phyloP scores from a whole-genome alignment of 2,113 vertebrate genomes.

The Brachypodius melanocephalos region DNA sequence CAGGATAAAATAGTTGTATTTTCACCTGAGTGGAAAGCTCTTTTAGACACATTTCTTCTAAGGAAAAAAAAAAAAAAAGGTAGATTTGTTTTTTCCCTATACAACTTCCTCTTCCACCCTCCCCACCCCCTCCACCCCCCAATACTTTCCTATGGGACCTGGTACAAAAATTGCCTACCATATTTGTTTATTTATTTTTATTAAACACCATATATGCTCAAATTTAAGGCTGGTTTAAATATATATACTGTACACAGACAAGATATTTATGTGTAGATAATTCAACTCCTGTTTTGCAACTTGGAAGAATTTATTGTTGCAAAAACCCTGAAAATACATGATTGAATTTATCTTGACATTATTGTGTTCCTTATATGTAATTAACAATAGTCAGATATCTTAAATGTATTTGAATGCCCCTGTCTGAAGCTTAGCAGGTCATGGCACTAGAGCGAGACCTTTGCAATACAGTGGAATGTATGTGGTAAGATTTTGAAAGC shows the following conservation, averaged over 20 bases:
- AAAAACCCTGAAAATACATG: not conserved
- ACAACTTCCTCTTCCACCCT: too few relatives aligned
- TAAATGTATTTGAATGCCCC: not conserved
- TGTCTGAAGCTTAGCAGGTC: not conserved
- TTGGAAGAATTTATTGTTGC: not conserved
- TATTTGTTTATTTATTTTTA: not conserved
- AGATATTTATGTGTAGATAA: not conserved
- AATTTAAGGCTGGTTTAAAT: not conserved
- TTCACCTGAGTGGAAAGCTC: not conserved
- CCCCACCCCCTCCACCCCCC: accelerated
- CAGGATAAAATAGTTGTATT: not conserved
- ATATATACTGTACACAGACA: not conserved
- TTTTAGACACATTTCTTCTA: not conserved
- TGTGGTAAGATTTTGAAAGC: not conserved
- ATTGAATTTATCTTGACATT: not conserved
- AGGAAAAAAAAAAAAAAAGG: not conserved
- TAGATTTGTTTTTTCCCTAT: not conserved
- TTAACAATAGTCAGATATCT: not conserved
- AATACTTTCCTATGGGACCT: not conserved
- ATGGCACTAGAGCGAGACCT: not conserved
- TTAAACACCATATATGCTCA: not conserved
- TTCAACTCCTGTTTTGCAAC: not conserved
- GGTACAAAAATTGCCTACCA: not conserved
- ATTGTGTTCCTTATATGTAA: not conserved
- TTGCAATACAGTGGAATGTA: not conserved